phyloP scores from a whole-genome alignment of 2,797 vertebrate species.

The Tympanoctomys barrerae region DNA sequence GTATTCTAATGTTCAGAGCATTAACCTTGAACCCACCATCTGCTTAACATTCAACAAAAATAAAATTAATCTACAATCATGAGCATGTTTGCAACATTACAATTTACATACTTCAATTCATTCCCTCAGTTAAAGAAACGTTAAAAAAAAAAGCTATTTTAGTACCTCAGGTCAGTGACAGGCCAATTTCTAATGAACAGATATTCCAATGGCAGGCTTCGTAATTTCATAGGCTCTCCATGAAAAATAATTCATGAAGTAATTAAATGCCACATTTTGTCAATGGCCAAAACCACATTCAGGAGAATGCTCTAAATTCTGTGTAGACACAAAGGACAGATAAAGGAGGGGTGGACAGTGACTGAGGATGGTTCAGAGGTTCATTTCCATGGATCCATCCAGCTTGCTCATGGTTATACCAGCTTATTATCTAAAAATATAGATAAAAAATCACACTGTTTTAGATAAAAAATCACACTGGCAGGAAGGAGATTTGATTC shows the following conservation, averaged over 20 bases:
- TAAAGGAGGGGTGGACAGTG: neutral
- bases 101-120: conserved; percentile 17
- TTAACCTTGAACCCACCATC: neutral
- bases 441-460: neutral
- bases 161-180: neutral
- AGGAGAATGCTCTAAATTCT: neutral
- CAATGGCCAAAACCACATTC: neutral
- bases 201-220: neutral
- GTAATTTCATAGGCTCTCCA: neutral
- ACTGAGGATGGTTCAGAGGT: neutral
- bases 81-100: neutral
- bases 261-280: neutral
- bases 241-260: neutral
- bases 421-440: neutral
- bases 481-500: neutral
- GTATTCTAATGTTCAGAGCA: neutral
- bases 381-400: neutral
- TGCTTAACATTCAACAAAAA: conserved; percentile 2
- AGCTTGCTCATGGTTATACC: neutral
- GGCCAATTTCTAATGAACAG: neutral
- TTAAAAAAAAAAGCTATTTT: conserved; percentile 15
- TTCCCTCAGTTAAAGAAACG: neutral
- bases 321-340: neutral
- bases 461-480: neutral
- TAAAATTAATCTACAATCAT: conserved; percentile 10